A percentile compares a stretch with the other conserved stretches of the same genome.
These are phyloP conservation scores for Ptychoptera contaminata DNA, from an alignment of 2,888 invertebrate genomes.

Conservation along the genomic window DNA sequence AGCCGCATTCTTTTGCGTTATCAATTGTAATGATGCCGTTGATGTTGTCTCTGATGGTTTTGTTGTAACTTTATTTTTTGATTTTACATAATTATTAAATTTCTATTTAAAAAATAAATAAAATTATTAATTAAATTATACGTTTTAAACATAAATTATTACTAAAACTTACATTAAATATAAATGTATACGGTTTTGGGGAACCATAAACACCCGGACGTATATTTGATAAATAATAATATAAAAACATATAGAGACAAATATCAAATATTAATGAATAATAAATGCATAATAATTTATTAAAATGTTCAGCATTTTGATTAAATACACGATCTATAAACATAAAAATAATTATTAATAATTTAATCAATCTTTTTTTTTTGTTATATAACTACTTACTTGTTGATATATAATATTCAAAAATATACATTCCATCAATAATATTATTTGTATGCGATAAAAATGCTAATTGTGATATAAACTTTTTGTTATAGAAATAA, in stretches of 20 bases:
- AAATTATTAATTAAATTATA: not conserved
- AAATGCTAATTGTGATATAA: constrained; percentile 5
- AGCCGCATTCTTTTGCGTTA: too few species aligned
- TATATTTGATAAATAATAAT: constrained; percentile 22
- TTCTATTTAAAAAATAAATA: too few species aligned
- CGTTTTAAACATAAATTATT: not conserved
- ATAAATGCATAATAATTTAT: constrained; percentile 18
- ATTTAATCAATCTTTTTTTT: too few species aligned
- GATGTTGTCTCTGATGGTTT: constrained; percentile 23
- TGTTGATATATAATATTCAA: constrained; percentile 26
- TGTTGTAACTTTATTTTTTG: constrained; percentile 22
- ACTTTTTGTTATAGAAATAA: constrained; percentile 3
- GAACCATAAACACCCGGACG: constrained; percentile 54
- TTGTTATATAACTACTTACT: constrained; percentile 15
- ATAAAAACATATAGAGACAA: constrained; percentile 20
- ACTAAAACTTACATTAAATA: constrained; percentile 40
- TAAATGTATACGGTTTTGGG: constrained; percentile 46
- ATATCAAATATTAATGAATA: constrained; percentile 18
- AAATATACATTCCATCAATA: constrained; percentile 21
- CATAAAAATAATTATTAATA: constrained; percentile 19
- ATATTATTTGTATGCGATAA: constrained; percentile 17
- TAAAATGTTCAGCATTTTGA: constrained; percentile 18
- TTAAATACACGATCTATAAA: constrained; percentile 16
- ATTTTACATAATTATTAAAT: constrained; percentile 14
- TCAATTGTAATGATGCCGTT: constrained; percentile 1